Evolutionary conservation across 2,888 invertebrate genomes (phyloP).

Genomic region (Cordilura impudica): DNA sequence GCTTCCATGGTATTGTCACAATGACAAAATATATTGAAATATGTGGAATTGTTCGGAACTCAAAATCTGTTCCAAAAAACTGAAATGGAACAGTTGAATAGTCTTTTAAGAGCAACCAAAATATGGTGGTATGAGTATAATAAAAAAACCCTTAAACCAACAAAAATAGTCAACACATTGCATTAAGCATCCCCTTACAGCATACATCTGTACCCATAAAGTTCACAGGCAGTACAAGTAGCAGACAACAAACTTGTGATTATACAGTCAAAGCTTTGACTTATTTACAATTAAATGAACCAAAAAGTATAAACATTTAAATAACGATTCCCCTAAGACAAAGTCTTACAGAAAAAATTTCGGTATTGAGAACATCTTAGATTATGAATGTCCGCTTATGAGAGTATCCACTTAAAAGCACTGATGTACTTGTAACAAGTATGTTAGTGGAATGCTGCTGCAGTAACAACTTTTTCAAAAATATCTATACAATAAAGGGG

Average conservation of each 20-base stretch:
- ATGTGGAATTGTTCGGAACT: background rate
- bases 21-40: background rate
- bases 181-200: background rate
- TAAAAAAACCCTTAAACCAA: background rate
- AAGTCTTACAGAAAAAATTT: too few species aligned
- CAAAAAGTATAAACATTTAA: too few species aligned
- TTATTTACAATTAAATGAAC: too few species aligned
- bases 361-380: too few species aligned
- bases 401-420: too few species aligned
- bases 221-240: background rate
- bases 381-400: too few species aligned
- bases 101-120: background rate
- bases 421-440: background rate
- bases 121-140: too few species aligned
- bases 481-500: background rate
- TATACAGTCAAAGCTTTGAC: too few species aligned
- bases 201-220: background rate
- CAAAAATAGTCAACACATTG: background rate
- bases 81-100: background rate
- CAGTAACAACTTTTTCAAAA: slow-evolving; percentile 9
- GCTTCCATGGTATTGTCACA: too few species aligned
- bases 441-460: slow-evolving; percentile 21
- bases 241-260: background rate
- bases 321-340: too few species aligned
- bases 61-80: background rate